Base-by-base conservation (phyloP, 2,888 invertebrate species). In the Digitonthophagus gazella region DNA sequence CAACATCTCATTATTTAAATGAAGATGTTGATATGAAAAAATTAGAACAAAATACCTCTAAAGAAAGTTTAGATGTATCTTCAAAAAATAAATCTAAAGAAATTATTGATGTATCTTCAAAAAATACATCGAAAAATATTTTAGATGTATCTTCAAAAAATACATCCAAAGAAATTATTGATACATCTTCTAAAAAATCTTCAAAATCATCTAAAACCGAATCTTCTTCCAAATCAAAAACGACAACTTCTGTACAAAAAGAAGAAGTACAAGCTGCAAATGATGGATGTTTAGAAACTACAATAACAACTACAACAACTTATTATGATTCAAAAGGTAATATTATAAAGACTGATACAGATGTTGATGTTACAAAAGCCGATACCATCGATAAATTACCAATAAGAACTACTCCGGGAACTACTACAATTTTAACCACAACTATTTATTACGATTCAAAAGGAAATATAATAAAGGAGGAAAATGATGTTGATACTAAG, bases 281-380 rank as follows among this genome's bases (percentile, higher is more conserved):
- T 64, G 72, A 71, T 58, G 61, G 72, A n/a, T 74, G 72, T 58
- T 72, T 72, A 5, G 74, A 74, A 3, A 75, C 74, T 3, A 71
- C 76, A n/a, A 73, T 75, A 4, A 73, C 76, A 4, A 82, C 81
- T 0, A 81, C 81, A 5, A 80, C 77, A 8, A 82, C 81, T 0
- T 80, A 80, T 71, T 83, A 83, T 67, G 83, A 83, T 73, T 79
- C 82, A 0, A 77, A 78, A 69, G 82, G 82, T 15, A 83, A 82
- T 69, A 75, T 80, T 3, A 72, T 82, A 18, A 80, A 81, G 71
- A 79, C 78, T 11, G 74, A 78, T 15, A 80, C 79, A 0, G 78
- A 79, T 69, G 78, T 79, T 15, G 80, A 80, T 68, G 75, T 73
- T 19, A 71, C 74, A 67, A 55, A 65, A 11, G 72, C 64, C 2